phyloP scores from a whole-genome alignment of 2,888 invertebrate genomes.

The Meghimatium bilineatum region DNA sequence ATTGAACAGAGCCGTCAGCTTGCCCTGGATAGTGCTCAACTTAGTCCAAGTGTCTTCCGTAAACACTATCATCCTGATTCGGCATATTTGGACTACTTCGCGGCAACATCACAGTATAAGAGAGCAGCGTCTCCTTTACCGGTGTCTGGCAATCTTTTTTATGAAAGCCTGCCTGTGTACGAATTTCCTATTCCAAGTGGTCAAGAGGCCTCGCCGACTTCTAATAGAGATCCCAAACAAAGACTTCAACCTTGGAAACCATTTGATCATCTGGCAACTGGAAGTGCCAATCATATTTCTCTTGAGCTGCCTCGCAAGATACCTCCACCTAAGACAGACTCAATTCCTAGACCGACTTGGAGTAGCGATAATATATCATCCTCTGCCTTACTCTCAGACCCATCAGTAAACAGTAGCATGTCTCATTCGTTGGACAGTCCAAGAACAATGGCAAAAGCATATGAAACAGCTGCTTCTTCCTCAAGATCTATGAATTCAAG shows the following conservation, averaged over 20 bases:
- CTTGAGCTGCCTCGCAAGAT: constrained; percentile 36
- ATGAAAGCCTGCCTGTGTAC: constrained; percentile 27
- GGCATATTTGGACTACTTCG: constrained; percentile 48
- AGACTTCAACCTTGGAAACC: background rate
- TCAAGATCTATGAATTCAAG: background rate
- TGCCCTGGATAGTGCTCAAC: constrained; percentile 48
- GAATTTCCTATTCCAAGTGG: background rate
- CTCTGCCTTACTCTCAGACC: background rate
- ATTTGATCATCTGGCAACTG: background rate
- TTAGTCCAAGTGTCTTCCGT: constrained; percentile 46
- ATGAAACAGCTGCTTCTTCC: constrained; percentile 21
- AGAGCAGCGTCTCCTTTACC: background rate
- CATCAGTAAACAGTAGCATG: background rate
- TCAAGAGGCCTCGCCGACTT: background rate
- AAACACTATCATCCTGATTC: constrained; percentile 54
- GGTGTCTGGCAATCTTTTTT: constrained; percentile 7
- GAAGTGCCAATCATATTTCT: background rate
- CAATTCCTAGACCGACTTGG: constrained; percentile 44
- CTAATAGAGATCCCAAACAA: background rate
- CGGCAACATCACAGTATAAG: constrained; percentile 30
- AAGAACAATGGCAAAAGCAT: background rate
- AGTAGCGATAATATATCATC: constrained; percentile 22
- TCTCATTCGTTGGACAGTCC: constrained; percentile 42
- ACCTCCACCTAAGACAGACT: constrained; percentile 33
- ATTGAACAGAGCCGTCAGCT: constrained; percentile 67